Conservation (phyloP, 2,888 invertebrate genomes). For the Linnaemya tessellans region DNA sequence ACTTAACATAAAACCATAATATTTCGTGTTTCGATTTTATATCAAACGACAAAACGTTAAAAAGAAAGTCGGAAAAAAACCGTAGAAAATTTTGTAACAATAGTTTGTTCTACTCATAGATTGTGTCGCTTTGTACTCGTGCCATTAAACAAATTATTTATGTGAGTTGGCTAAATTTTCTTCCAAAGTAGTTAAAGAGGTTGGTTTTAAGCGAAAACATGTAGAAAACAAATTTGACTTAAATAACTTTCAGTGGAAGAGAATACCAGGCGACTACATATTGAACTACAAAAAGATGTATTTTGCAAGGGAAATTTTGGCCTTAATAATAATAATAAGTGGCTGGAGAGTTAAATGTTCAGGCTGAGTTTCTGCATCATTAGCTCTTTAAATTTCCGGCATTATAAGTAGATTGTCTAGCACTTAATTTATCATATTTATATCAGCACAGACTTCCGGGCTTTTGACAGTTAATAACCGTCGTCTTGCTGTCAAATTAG, state of each 20-base stretch:
- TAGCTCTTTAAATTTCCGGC: background rate
- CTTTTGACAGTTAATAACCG: too few relatives aligned
- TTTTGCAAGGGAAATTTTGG: too few relatives aligned
- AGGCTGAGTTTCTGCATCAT: background rate
- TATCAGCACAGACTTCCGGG: too few relatives aligned
- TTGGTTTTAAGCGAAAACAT: background rate
- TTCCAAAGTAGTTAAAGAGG: constrained; percentile 38
- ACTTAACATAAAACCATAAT: constrained; percentile 59
- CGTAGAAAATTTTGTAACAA: constrained; percentile 18
- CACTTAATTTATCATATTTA: too few relatives aligned
- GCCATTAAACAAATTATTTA: constrained; percentile 58
- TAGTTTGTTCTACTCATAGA: constrained; percentile 4
- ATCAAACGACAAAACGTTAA: constrained; percentile 40
- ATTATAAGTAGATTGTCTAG: too few relatives aligned
- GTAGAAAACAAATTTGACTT: constrained; percentile 22
- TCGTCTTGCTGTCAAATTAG: too few relatives aligned
- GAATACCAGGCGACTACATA: background rate
- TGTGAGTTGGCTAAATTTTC: constrained; percentile 47
- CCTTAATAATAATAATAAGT: background rate
- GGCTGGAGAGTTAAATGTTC: background rate
- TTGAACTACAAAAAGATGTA: background rate
- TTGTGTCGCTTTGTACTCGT: constrained; percentile 31
- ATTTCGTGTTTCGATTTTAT: constrained; percentile 57
- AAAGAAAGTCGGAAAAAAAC: constrained; percentile 21
- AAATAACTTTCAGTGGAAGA: background rate